A percentile compares a stretch with the other conserved stretches of the same genome.
These are phyloP conservation scores for Meganola albula DNA, from an alignment of 2,888 invertebrate genomes.

Conservation along the genomic window DNA sequence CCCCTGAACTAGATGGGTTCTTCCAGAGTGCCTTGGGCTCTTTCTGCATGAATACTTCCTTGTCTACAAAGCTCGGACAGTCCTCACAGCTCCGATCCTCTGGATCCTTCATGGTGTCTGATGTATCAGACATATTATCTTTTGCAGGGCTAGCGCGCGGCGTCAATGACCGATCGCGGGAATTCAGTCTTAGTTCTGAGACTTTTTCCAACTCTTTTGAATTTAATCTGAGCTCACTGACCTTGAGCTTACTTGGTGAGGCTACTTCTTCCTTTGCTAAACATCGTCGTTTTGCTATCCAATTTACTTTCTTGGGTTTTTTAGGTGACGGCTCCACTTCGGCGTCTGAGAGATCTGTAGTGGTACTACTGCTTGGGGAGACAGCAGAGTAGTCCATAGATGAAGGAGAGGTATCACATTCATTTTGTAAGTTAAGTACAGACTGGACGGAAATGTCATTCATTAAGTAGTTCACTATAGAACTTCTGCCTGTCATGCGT, in stretches of 20 bases:
- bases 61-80: slow-evolving; percentile 83
- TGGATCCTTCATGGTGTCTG: slow-evolving; percentile 60
- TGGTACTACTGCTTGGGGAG: slow-evolving; percentile 67
- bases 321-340: slow-evolving; percentile 88
- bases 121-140: slow-evolving; percentile 58
- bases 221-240: slow-evolving; percentile 81
- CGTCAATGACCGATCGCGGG: slow-evolving; percentile 63
- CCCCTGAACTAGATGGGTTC: slow-evolving; percentile 61
- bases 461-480: slow-evolving; percentile 85
- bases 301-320: slow-evolving; percentile 78
- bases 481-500: slow-evolving; percentile 81
- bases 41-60: slow-evolving; percentile 84
- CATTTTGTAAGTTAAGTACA: slow-evolving; percentile 81
- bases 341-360: slow-evolving; percentile 80
- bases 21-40: slow-evolving; percentile 85
- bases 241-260: slow-evolving; percentile 83
- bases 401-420: slow-evolving; percentile 65
- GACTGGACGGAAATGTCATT: slow-evolving; percentile 89
- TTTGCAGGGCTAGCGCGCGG: slow-evolving; percentile 69
- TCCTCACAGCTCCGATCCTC: slow-evolving; percentile 62
- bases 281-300: slow-evolving; percentile 71
- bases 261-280: slow-evolving; percentile 74
- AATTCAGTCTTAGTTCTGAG: slow-evolving; percentile 65
- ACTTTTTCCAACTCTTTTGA: slow-evolving; percentile 80
- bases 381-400: slow-evolving; percentile 72